Percentiles rank a stretch among this genome's conserved stretches.
phyloP scores from a whole-genome alignment of 2,888 invertebrate genomes.

The Limulus polyphemus region DNA sequence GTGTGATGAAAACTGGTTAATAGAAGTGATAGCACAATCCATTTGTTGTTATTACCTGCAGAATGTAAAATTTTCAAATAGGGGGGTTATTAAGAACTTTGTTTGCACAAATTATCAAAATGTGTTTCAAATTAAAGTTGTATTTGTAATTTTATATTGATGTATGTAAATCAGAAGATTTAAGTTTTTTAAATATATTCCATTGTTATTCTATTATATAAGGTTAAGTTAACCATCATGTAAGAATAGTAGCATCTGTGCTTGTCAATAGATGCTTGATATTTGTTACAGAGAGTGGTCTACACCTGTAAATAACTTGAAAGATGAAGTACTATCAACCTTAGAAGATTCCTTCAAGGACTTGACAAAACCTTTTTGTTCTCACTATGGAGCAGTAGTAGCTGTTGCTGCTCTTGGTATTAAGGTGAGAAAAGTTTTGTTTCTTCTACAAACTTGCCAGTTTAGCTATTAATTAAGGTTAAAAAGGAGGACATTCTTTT shows the following conservation, averaged over 20 bases:
- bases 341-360: constrained; percentile 34
- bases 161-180: too few relatives aligned
- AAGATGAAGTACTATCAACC: constrained; percentile 29
- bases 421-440: constrained; percentile 28
- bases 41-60: too few relatives aligned
- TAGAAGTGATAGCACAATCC: too few relatives aligned
- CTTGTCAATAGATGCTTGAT: background rate
- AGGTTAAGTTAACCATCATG: too few relatives aligned
- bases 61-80: too few relatives aligned
- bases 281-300: constrained; percentile 32
- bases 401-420: constrained; percentile 34
- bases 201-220: too few relatives aligned
- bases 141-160: constrained; percentile 3
- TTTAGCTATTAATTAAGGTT: too few relatives aligned
- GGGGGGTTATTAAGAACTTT: too few relatives aligned
- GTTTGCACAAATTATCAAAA: too few relatives aligned
- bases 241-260: background rate
- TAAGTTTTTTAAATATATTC: too few relatives aligned
- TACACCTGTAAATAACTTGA: constrained; percentile 32
- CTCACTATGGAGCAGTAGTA: constrained; percentile 37
- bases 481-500: too few relatives aligned
- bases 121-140: background rate
- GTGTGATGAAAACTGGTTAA: too few relatives aligned
- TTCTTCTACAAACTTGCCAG: background rate
- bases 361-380: constrained; percentile 33